Base-by-base conservation (phyloP, 2,113 vertebrate genomes). In the Eupsittula cactorum region DNA sequence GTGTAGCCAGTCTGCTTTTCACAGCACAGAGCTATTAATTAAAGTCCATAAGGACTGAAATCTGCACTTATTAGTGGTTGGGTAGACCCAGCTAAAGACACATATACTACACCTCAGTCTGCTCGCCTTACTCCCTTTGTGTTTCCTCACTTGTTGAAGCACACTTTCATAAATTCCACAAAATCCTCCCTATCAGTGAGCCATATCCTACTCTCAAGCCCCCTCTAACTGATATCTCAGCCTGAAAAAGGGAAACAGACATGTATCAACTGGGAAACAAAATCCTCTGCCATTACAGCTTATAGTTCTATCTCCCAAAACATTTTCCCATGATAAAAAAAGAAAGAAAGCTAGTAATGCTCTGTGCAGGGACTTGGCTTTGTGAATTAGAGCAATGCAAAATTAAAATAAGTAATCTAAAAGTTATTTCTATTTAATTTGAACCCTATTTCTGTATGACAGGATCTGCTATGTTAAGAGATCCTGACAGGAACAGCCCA, bases 221-320 rank as follows among this genome's bases (percentile, higher is more conserved):
- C 87, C 39, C n/a, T 80, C 29, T 81, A 79, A 79, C 67, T 84
- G 68, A 80, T 87, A 88, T 86, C 63, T 80, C 53, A 77, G 71
- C 10, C 69, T 90, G 42, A 19, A 77, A 81, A 69, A 64, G 37
- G 49, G 50, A 77, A 69, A 88, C 24, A 14, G 33, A 71, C 46
- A 37, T 55, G 50, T 88, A 92, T 39, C 80, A 64, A 70, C 29
- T 10, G 29, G 35, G 68, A 88, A 85, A 86, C 75, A 90, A 95
- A 96, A 86, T 76, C 60, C 87, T 91, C 37, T 93, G 82, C 27
- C 53, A 86, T 2, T 85, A 65, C 41, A 82, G 82, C 75, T 93
- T 86, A 86, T 5, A 12, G 47, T 67, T 90, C 87, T 76, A 92
- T 73, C 73, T 82, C 53, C 78, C 46, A 53, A 88, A 77, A 65